phyloP scores from a whole-genome alignment of 2,113 vertebrate genomes.

The Pagrus major region DNA sequence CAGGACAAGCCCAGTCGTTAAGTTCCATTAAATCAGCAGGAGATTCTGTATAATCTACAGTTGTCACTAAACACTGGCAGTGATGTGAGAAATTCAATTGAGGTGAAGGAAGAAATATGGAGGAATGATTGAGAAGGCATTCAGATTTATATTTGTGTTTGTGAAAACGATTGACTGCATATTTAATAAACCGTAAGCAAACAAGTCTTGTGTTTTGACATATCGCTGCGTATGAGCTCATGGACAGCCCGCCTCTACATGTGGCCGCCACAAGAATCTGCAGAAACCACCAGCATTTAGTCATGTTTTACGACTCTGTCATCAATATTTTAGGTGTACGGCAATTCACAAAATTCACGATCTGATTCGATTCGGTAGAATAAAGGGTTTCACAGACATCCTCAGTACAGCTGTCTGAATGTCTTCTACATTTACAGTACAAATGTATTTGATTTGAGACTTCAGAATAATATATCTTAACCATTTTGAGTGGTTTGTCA shows the following conservation, averaged over 20 bases:
- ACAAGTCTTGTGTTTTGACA: constrained; percentile 20
- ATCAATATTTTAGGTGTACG: constrained; percentile 16
- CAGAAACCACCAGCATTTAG: constrained; percentile 9
- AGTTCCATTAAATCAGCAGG: constrained; percentile 62
- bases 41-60: constrained; percentile 50
- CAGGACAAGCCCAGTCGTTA: constrained; percentile 37
- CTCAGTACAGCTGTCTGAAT: not conserved
- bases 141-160: not conserved
- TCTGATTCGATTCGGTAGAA: not conserved
- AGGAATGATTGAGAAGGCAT: not conserved
- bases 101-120: constrained; percentile 25
- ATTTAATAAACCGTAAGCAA: constrained; percentile 8
- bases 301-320: constrained; percentile 41
- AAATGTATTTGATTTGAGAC: not conserved
- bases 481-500: not conserved
- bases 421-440: not conserved
- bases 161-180: constrained; percentile 1
- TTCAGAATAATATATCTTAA: not conserved
- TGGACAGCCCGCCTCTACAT: not conserved
- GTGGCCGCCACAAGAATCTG: not conserved
- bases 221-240: not conserved
- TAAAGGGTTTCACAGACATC: not conserved
- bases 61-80: constrained; percentile 56
- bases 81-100: constrained; percentile 60
- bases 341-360: constrained; percentile 1